These are phyloP conservation scores for Lamproptera curius DNA, from an alignment of 2,888 invertebrate genomes.

Conservation along the genomic window DNA sequence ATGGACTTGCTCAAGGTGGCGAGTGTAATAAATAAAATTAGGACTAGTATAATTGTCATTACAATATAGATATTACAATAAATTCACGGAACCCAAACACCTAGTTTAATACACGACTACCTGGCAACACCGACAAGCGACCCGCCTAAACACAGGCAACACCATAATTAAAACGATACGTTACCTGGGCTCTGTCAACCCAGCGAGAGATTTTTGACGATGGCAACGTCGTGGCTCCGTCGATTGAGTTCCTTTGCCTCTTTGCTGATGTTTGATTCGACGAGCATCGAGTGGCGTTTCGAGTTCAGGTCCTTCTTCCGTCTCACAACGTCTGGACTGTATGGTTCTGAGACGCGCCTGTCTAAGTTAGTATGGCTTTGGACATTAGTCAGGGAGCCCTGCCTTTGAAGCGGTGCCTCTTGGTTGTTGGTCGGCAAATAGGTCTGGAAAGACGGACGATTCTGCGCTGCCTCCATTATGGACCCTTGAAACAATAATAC, in stretches of 20 bases:
- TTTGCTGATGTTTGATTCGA: slow-evolving; percentile 57
- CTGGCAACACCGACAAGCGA: slow-evolving; percentile 16
- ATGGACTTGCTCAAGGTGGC: too few relatives aligned
- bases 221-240: slow-evolving; percentile 60
- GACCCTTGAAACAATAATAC: slow-evolving; percentile 77
- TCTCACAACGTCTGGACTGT: slow-evolving; percentile 59
- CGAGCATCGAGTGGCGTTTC: slow-evolving; percentile 67
- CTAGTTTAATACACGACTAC: too few relatives aligned
- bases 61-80: too few relatives aligned
- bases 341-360: slow-evolving; percentile 63
- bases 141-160: too few relatives aligned
- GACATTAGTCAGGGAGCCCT: slow-evolving; percentile 47
- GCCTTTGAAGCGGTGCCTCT: slow-evolving; percentile 49
- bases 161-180: too few relatives aligned
- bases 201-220: slow-evolving; percentile 65
- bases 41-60: slow-evolving; percentile 19
- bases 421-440: slow-evolving; percentile 57
- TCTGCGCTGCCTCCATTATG: slow-evolving; percentile 85
- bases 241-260: slow-evolving; percentile 61
- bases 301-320: slow-evolving; percentile 61
- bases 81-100: too few relatives aligned
- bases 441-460: slow-evolving; percentile 73
- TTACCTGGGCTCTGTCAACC: slow-evolving; percentile 61
- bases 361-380: slow-evolving; percentile 41
- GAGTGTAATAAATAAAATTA: slow-evolving; percentile 4